Evolutionary conservation across 2,797 vertebrate species (phyloP), one percentile per base, ranked within the genome.

Genomic region (Mareca strepera): DNA sequence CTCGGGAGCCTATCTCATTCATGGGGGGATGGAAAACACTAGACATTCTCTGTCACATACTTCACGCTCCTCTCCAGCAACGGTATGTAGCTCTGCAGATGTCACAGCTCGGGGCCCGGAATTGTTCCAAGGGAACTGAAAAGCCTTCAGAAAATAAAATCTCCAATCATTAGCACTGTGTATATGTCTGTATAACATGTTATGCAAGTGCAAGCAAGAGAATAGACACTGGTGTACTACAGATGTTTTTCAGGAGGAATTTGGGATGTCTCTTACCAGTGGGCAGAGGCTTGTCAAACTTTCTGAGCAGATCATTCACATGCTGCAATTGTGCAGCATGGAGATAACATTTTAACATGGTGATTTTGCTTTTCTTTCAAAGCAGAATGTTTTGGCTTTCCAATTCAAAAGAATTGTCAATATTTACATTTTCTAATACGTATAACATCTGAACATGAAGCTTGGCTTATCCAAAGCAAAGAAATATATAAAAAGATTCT

Each of bases 21-120:
- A 99, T 46, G 98, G 99, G 48, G 98, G 98, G 73, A 98, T 99
- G 98, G 99, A 99, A 86, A 97, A 98, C 75, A 97, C 98, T 93
- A 98, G 99, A 86, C 99, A 99, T 97, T 98, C 98, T 93, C 98
- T 99, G 96, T 99, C 99, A 4, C 99, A 99, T 97, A 98, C 99
- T 9, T 99, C 99, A 20, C 99, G 99, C 83, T 99, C 99, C 69
- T 99, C 99, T 41, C 99, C 99, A 11, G 99, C 99, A 88, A 99
- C 99, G 99, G 99, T 99, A 98, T 74, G 98, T 98, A 81, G 90
- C 81, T 73, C 90, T 84, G 82, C 67, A 82, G 93, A 59, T 67
- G 41, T 11, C 5, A 12, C 66, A 35, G 77, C 92, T 79, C 41
- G 7, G 72, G 93, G 94, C 93, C 88, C 73, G 92, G 37, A 93